Evolutionary conservation across 30 jellyfish, hydroid and myxozoan species (phyloP).

Genomic region (Chironex yamaguchii): DNA sequence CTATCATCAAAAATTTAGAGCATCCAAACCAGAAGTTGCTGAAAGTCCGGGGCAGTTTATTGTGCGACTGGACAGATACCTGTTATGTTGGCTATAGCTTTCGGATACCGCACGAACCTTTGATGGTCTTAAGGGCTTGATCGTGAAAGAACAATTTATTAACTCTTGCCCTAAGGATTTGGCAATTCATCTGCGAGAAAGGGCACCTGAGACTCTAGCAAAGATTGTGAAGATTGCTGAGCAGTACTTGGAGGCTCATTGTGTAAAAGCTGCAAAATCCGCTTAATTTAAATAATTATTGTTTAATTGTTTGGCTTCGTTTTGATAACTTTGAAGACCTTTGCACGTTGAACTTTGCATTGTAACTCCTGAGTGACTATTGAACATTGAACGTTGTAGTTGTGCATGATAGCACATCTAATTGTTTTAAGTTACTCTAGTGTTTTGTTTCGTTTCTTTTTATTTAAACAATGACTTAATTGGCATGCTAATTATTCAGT

Average conservation of each 20-base stretch:
- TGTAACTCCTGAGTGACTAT: no score
- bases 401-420: no score
- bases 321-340: no score
- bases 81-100: conserved; percentile 55
- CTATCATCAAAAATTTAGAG: conserved; percentile 29
- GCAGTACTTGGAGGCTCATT: conserved; percentile 51
- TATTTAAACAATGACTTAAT: no score
- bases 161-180: conserved; percentile 35
- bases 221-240: conserved; percentile 45
- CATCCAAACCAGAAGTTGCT: conserved; percentile 65
- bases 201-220: not conserved
- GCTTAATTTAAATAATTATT: no score
- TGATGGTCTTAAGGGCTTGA: conserved; percentile 47
- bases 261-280: conserved; percentile 10
- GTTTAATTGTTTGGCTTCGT: no score
- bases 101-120: conserved; percentile 33
- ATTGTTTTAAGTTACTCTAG: no score
- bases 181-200: conserved; percentile 34
- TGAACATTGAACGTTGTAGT: no score
- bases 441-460: no score
- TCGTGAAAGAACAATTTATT: conserved; percentile 36
- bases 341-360: no score
- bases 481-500: no score
- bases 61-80: conserved; percentile 57
- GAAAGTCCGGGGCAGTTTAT: conserved; percentile 55